phyloP scores from a whole-genome alignment of 2,113 vertebrate species.

The Callionymus lyra region DNA sequence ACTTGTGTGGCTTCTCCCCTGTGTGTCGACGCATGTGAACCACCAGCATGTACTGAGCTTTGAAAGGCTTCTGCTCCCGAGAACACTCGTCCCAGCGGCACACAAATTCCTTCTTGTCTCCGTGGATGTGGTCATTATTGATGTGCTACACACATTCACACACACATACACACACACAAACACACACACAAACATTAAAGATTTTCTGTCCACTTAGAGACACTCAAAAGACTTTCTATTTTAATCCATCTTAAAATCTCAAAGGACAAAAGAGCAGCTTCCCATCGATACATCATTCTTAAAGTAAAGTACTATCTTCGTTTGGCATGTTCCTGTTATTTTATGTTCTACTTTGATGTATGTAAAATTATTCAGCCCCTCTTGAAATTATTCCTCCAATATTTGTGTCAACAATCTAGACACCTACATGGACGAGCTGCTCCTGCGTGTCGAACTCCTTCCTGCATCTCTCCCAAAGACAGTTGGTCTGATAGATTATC shows the following conservation, averaged over 20 bases:
- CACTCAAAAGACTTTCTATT: slow-evolving; percentile 24
- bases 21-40: slow-evolving; percentile 97
- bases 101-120: slow-evolving; percentile 98
- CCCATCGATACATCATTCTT: too few species aligned
- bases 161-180: too few species aligned
- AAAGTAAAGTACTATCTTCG: too few species aligned
- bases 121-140: slow-evolving; percentile 97
- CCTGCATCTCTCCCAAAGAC: slow-evolving; percentile 90
- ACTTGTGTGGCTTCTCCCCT: slow-evolving; percentile 97
- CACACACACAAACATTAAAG: too few species aligned
- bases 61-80: slow-evolving; percentile 94
- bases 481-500: slow-evolving; percentile 88
- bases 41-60: slow-evolving; percentile 98
- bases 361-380: too few species aligned
- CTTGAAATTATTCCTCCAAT: too few species aligned
- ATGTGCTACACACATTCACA: slow-evolving; percentile 75
- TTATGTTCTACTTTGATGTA: too few species aligned
- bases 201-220: slow-evolving; percentile 5
- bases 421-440: slow-evolving; percentile 90
- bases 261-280: neutral
- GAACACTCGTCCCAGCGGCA: slow-evolving; percentile 96
- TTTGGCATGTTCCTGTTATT: too few species aligned
- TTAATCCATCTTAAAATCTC: slow-evolving; percentile 23
- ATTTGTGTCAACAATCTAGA: too few species aligned
- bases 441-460: slow-evolving; percentile 92